Percentiles rank a stretch among this genome's conserved stretches.
Conservation (phyloP, 2,113 vertebrate genomes). For the Gymnarchus niloticus region DNA sequence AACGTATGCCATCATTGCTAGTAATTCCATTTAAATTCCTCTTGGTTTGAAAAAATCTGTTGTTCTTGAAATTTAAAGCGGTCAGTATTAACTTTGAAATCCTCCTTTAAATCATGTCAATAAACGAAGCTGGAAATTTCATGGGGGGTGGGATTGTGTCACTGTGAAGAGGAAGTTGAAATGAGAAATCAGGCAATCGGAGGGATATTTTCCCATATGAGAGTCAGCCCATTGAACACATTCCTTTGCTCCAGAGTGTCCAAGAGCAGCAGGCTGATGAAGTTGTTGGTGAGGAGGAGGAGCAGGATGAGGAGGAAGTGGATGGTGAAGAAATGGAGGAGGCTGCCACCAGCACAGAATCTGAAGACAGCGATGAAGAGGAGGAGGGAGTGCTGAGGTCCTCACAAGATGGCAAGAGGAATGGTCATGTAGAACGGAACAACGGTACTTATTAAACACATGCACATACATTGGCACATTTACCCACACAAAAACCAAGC, state of each 20-base stretch:
- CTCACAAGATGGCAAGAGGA: slow-evolving; percentile 60
- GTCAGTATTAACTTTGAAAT: neutral
- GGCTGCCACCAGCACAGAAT: slow-evolving; percentile 76
- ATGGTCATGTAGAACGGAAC: slow-evolving; percentile 82
- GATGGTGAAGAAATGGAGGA: slow-evolving; percentile 73
- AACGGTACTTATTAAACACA: slow-evolving; percentile 76
- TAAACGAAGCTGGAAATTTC: neutral
- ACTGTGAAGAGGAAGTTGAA: neutral
- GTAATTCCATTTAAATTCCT: neutral
- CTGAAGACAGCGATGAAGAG: slow-evolving; percentile 81
- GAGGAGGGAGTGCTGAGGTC: slow-evolving; percentile 48
- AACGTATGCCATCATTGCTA: neutral
- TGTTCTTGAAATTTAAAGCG: neutral
- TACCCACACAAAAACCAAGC: neutral
- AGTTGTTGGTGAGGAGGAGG: slow-evolving; percentile 44
- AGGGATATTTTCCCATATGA: neutral
- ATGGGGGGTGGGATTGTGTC: neutral
- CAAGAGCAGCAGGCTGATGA: slow-evolving; percentile 46
- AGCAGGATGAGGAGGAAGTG: slow-evolving; percentile 66
- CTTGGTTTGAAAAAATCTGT: neutral
- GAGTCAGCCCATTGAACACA: neutral
- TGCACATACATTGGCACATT: slow-evolving; percentile 20
- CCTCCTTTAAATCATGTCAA: neutral
- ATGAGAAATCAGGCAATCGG: neutral
- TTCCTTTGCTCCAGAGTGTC: slow-evolving; percentile 59